Conservation (phyloP, 1,140 invertebrate species). For the Streblospio benedicti region DNA sequence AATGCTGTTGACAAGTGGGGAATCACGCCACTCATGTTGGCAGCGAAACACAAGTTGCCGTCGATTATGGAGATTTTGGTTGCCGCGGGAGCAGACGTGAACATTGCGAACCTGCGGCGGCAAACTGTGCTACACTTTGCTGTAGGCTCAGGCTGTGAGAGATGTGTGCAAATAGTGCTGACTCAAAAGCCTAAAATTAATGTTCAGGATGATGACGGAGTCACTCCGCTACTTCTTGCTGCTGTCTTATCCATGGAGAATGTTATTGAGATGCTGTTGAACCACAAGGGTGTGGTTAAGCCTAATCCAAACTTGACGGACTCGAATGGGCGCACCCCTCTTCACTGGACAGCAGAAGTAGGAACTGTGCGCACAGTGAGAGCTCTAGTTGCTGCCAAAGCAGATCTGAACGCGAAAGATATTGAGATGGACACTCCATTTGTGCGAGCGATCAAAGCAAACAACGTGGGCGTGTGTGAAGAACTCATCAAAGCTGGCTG, state of each 20-base stretch:
- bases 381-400: neutral
- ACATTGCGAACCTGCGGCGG: neutral
- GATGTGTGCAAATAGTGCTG: neutral
- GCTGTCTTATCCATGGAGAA: neutral
- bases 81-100: neutral
- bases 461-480: neutral
- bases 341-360: neutral
- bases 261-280: neutral
- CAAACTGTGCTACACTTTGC: slow-evolving; percentile 1
- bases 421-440: neutral
- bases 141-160: neutral
- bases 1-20: neutral
- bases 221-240: slow-evolving; percentile 5
- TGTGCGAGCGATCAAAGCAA: neutral
- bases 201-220: neutral
- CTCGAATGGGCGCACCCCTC: neutral
- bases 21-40: slow-evolving; percentile 8
- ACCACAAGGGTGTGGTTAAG: no score
- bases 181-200: neutral
- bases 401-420: neutral
- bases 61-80: neutral
- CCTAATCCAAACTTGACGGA: neutral
- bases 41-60: neutral
- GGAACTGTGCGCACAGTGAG: neutral
- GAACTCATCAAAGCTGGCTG: neutral